Percentiles rank a stretch among this genome's conserved stretches.
Conservation (phyloP, 2,797 vertebrate genomes). For the Todus mexicanus region DNA sequence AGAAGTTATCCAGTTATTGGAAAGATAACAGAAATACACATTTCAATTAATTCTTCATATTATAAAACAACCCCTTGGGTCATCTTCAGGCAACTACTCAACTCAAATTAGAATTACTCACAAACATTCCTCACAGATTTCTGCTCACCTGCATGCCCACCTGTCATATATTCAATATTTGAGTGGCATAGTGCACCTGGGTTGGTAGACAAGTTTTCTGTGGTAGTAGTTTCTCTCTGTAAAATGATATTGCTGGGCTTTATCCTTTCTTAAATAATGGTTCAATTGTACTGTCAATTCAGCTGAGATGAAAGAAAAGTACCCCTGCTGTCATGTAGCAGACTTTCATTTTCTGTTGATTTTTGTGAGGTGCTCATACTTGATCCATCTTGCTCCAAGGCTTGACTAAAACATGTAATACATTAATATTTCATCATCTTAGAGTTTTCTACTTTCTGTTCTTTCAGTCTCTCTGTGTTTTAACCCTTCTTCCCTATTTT, state of each 20-base stretch:
- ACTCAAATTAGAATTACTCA: slow-evolving; percentile 4
- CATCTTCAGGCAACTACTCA: neutral
- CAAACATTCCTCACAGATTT: slow-evolving; percentile 2
- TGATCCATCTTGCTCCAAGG: neutral
- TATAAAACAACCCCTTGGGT: slow-evolving; percentile 8
- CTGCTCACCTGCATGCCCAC: neutral
- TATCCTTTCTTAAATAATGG: neutral
- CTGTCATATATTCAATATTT: neutral
- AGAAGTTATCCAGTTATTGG: slow-evolving; percentile 12
- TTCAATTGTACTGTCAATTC: neutral
- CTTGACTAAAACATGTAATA: neutral
- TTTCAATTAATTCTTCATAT: slow-evolving; percentile 55
- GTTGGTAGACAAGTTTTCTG: neutral
- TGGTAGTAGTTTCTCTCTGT: neutral
- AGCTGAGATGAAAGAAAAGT: neutral
- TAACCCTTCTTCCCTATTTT: neutral
- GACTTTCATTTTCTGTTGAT: neutral
- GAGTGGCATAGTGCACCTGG: neutral
- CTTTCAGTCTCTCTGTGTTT: neutral
- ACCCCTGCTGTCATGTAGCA: neutral
- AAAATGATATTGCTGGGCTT: neutral
- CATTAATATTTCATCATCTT: neutral
- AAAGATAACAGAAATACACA: slow-evolving; percentile 48
- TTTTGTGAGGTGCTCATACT: neutral
- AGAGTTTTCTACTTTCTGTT: neutral